Percentiles rank a stretch among this genome's conserved stretches.
phyloP scores from a whole-genome alignment of 1,140 invertebrate species.

The Luehdorfia chinensis region DNA sequence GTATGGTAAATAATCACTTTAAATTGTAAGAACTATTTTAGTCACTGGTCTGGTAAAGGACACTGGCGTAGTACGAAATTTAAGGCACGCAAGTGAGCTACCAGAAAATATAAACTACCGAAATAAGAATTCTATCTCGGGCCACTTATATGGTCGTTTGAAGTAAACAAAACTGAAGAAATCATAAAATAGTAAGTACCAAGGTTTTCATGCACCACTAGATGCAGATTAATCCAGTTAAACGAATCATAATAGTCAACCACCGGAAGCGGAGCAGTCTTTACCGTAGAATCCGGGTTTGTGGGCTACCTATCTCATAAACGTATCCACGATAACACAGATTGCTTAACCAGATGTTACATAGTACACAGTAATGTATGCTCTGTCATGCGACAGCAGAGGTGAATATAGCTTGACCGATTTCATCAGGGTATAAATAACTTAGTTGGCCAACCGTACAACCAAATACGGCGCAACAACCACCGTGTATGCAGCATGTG shows the following conservation, averaged over 20 bases:
- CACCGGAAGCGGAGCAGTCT: constrained; percentile 47
- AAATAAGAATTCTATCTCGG: too few relatives aligned
- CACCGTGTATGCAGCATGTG: constrained; percentile 21
- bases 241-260: constrained; percentile 26
- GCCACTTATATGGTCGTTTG: too few relatives aligned
- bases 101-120: too few relatives aligned
- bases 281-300: constrained; percentile 54
- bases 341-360: constrained; percentile 12
- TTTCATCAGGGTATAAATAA: constrained; percentile 20
- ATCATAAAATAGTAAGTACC: too few relatives aligned
- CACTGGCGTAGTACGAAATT: too few relatives aligned
- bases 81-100: too few relatives aligned
- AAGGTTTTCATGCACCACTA: too few relatives aligned
- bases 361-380: background rate
- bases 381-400: constrained; percentile 2
- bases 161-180: too few relatives aligned
- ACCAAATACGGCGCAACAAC: constrained; percentile 25
- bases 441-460: constrained; percentile 28
- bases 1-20: too few relatives aligned
- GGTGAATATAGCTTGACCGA: constrained; percentile 1
- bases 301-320: constrained; percentile 58
- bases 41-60: too few relatives aligned
- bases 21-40: too few relatives aligned
- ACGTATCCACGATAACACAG: constrained; percentile 29
- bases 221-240: constrained; percentile 9